Percentiles rank a stretch among this genome's conserved stretches.
These are phyloP conservation scores for Dolichoris vasculosae DNA, from an alignment of 1,140 invertebrate species.

Conservation along the genomic window DNA sequence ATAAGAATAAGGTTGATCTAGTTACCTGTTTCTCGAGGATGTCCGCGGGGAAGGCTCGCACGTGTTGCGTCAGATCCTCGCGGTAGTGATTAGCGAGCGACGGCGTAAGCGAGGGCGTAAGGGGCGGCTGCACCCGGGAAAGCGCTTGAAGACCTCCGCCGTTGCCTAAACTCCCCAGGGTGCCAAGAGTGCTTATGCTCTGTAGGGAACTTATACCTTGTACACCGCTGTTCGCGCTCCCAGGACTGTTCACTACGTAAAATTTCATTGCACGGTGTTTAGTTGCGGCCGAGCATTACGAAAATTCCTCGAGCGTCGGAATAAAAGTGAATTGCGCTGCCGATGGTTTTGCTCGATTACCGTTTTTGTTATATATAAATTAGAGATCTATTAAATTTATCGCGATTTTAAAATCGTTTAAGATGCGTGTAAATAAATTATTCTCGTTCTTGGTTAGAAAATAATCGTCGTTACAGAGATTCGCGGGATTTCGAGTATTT, in stretches of 20 bases:
- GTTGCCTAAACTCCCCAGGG: slow-evolving; percentile 73
- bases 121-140: slow-evolving; percentile 72
- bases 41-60: slow-evolving; percentile 93
- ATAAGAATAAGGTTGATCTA: not conserved
- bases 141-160: slow-evolving; percentile 73
- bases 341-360: not conserved
- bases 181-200: slow-evolving; percentile 72
- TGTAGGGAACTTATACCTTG: slow-evolving; percentile 76
- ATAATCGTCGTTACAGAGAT: too few relatives aligned
- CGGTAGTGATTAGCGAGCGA: slow-evolving; percentile 94
- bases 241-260: slow-evolving; percentile 72
- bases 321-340: not conserved
- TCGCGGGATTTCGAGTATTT: not conserved
- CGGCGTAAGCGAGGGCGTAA: slow-evolving; percentile 85
- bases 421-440: not conserved
- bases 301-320: not conserved
- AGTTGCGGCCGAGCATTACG: too few relatives aligned
- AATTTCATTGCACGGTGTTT: too few relatives aligned
- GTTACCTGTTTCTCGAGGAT: slow-evolving; percentile 92
- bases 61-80: slow-evolving; percentile 92
- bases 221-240: slow-evolving; percentile 68
- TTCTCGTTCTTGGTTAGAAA: not conserved
- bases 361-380: too few relatives aligned
- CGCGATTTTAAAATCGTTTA: not conserved
- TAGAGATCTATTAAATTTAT: too few relatives aligned